Percentiles rank a stretch among this genome's conserved stretches.
These are phyloP conservation scores for Drosophila jambulina DNA, from an alignment of 1,140 invertebrate species.

Conservation along the genomic window DNA sequence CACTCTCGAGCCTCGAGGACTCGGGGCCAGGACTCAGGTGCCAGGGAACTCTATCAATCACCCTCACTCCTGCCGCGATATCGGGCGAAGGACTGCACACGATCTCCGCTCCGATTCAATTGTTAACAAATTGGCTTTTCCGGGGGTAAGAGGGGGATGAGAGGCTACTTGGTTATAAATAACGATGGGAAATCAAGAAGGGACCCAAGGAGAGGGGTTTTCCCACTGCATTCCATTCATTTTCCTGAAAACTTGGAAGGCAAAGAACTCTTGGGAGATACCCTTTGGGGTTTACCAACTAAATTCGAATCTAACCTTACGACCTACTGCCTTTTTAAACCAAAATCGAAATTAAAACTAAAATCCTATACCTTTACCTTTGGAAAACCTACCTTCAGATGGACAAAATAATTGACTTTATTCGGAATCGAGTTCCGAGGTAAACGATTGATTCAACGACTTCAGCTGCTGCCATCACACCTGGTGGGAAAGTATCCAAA, in stretches of 20 bases:
- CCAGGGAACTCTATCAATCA: constrained; percentile 45
- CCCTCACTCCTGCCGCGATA: constrained; percentile 7
- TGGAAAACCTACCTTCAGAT: too few relatives aligned
- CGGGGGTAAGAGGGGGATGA: neutral
- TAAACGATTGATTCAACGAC: too few relatives aligned
- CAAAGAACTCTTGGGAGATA: neutral
- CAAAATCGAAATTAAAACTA: neutral
- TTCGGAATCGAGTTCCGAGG: too few relatives aligned
- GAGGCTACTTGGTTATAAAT: constrained; percentile 11
- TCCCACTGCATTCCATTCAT: neutral
- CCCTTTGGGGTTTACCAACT: neutral
- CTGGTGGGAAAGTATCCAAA: too few relatives aligned
- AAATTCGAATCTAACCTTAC: too few relatives aligned
- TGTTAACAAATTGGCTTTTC: constrained; percentile 49
- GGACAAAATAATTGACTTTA: too few relatives aligned
- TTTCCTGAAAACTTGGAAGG: neutral
- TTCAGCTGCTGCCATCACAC: too few relatives aligned
- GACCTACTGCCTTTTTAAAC: too few relatives aligned
- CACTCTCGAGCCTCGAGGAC: constrained; percentile 26
- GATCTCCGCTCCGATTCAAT: constrained; percentile 39
- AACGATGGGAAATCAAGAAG: constrained; percentile 13
- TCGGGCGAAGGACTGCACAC: constrained; percentile 11
- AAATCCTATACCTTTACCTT: neutral
- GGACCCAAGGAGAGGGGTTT: neutral
- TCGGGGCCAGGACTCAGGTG: constrained; percentile 60